Evolutionary conservation across 2,888 invertebrate genomes (phyloP), one percentile per base, ranked within the genome.

Genomic region (Aricia artaxerxes): DNA sequence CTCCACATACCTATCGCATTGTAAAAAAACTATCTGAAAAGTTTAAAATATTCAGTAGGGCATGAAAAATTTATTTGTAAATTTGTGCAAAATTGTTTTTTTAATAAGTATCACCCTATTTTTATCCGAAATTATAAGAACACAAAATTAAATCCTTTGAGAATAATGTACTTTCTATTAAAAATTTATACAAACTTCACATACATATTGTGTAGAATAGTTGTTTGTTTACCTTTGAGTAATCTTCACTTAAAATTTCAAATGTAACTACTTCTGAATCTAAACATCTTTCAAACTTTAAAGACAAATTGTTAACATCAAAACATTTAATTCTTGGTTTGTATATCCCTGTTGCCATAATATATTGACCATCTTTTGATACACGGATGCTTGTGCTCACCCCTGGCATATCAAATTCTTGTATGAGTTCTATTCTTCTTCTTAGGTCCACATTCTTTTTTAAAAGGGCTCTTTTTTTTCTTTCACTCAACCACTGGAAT

Each of bases 371-470:
- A 95, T 99, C 99, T 84, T 96, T 97, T 9, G 99, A 98, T 82
- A 98, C 95, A 86, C 96, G 95, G 40, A 99, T 95, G 78, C 96
- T 96, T 31, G 97, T 97, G 87, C 99, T 98, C 0, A 99, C 96
- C 77, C 97, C 98, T 44, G 99, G 99, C 99, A 99, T 99, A 85
- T 99, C 98, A 95, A 99, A 99, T 88, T 99, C 99, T 92, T 99
- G 99, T 83, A 99, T 98, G 72, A 99, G 96, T 91, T 99, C 98
- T 85, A 99, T 98, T 87, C 99, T 95, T 84, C 97, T 96, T 83
- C 98, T 95, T 77, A 99, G 95, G 88, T 99, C 99, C 64, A 97
- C 96, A 96, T 98, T 97, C 91, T 98, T 98, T 89, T 98, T 98
- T 78, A 97, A 94, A 81, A 98, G 93, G 7, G 96, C 96, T 83